Evolutionary conservation across 2,888 invertebrate genomes (phyloP).

Genomic region (Hypomecis atomaria): DNA sequence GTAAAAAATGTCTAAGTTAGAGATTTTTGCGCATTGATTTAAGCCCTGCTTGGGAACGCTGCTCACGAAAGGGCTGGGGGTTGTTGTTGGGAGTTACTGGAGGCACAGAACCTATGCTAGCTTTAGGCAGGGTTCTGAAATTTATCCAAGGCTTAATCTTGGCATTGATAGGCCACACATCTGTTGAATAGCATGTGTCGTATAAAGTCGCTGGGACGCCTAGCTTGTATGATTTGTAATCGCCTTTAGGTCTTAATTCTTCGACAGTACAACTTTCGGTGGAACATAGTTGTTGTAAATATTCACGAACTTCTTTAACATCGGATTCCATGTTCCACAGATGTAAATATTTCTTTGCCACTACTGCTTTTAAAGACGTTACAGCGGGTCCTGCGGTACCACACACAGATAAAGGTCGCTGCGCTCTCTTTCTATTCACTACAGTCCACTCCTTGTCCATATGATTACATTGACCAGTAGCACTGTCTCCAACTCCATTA

Average conservation of each 20-base stretch:
- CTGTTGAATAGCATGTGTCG: neutral
- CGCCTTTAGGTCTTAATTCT: neutral
- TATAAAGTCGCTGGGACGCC: neutral
- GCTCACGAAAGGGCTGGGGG: neutral
- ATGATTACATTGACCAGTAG: no score
- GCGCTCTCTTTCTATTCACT: neutral
- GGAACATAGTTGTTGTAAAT: neutral
- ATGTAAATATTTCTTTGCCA: neutral
- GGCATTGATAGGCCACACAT: slow-evolving; percentile 2
- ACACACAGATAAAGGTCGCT: neutral
- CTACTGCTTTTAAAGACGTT: slow-evolving; percentile 3
- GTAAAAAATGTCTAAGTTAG: neutral
- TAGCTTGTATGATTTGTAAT: slow-evolving; percentile 5
- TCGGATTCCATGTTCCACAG: slow-evolving; percentile 4
- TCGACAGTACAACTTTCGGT: neutral
- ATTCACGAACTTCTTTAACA: neutral
- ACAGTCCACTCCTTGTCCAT: neutral
- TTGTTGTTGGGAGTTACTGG: neutral
- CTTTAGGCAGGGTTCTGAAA: neutral
- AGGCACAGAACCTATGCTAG: neutral
- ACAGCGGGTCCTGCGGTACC: neutral
- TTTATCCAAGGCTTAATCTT: slow-evolving; percentile 6
- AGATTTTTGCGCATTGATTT: neutral
- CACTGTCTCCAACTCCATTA: no score
- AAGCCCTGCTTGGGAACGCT: neutral